A percentile compares a stretch with the other conserved stretches of the same genome.
These are phyloP conservation scores for Zaprionus capensis DNA, from an alignment of 1,140 invertebrate species.

Conservation along the genomic window DNA sequence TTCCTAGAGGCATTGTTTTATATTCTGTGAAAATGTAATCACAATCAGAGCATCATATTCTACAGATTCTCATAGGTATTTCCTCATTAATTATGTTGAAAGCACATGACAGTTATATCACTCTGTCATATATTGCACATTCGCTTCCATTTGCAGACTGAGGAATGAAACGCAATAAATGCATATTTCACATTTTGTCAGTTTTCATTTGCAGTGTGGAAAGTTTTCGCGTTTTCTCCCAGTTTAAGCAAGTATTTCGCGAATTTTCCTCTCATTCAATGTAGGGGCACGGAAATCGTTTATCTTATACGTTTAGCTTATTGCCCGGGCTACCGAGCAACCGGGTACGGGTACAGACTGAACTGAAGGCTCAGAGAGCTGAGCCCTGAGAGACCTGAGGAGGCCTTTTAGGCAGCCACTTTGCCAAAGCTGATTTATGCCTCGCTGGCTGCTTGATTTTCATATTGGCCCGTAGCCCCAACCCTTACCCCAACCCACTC, in stretches of 20 bases:
- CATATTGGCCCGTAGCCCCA: slow-evolving; percentile 13
- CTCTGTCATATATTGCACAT: background rate
- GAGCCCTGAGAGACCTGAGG: background rate
- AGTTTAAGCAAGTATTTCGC: background rate
- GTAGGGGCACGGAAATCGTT: slow-evolving; percentile 39
- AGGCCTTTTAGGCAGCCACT: slow-evolving; percentile 46
- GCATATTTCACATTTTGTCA: background rate
- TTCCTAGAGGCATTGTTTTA: background rate
- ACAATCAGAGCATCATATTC: background rate
- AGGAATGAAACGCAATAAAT: background rate
- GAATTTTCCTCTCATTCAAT: background rate
- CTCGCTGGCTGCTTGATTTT: slow-evolving; percentile 46
- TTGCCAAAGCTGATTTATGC: slow-evolving; percentile 59
- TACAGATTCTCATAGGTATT: background rate
- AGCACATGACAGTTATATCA: background rate
- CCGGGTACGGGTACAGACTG: background rate
- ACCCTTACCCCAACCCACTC: background rate
- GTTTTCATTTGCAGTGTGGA: background rate
- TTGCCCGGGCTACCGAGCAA: slow-evolving; percentile 11
- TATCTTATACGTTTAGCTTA: slow-evolving; percentile 35
- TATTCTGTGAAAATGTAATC: background rate
- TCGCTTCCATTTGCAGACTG: background rate
- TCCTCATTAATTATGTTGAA: background rate
- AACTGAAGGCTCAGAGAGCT: slow-evolving; percentile 10
- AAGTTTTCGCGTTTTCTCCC: background rate